Evolutionary conservation across 2,888 invertebrate species (phyloP).

Genomic region (Torymus tubicola): DNA sequence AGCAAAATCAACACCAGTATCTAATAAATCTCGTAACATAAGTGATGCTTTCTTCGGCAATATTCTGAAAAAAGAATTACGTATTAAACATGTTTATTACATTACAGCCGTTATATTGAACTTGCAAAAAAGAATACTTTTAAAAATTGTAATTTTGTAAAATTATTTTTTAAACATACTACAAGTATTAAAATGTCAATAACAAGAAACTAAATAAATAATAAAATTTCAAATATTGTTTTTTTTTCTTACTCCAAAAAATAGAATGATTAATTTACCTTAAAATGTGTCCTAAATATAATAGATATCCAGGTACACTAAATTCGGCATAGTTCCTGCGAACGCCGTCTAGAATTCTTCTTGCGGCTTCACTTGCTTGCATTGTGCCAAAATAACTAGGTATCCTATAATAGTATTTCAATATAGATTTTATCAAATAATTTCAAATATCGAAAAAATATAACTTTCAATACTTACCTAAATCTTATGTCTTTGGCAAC

Average conservation of each 20-base stretch:
- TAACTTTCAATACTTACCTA: constrained; percentile 73
- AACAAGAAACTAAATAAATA: no score
- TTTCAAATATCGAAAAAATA: neutral
- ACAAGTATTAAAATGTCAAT: no score
- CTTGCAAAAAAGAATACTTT: no score
- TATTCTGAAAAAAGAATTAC: constrained; percentile 73
- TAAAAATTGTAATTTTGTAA: no score
- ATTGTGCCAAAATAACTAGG: constrained; percentile 83
- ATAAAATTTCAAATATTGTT: no score
- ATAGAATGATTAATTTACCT: constrained; percentile 66
- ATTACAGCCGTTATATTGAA: neutral
- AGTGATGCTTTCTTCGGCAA: constrained; percentile 81
- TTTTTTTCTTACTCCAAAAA: no score
- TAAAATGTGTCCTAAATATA: constrained; percentile 80
- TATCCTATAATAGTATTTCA: constrained; percentile 75
- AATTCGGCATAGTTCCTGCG: constrained; percentile 81
- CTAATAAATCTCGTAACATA: constrained; percentile 80
- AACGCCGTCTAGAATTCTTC: constrained; percentile 80
- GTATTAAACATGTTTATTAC: constrained; percentile 1
- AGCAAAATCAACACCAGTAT: constrained; percentile 83
- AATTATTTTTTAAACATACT: no score
- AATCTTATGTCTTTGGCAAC: constrained; percentile 79
- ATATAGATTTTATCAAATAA: constrained; percentile 1
- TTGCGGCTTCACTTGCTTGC: constrained; percentile 79
- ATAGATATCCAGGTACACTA: constrained; percentile 81